Evolutionary conservation across 2,797 vertebrate species (phyloP), one percentile per base, ranked within the genome.

Genomic region (Lycodopsis pacificus): DNA sequence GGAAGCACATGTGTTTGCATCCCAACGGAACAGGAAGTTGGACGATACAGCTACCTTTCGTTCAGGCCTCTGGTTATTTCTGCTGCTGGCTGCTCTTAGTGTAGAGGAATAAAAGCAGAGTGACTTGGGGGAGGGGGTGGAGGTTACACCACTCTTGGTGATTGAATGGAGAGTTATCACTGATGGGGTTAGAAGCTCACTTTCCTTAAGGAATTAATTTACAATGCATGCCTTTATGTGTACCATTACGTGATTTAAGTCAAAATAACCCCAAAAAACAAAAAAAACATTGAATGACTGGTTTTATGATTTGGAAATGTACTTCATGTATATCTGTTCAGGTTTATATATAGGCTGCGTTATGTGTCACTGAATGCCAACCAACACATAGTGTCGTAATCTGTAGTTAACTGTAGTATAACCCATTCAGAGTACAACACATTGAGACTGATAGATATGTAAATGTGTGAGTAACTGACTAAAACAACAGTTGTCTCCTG

Each of bases 391-490:
- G 36, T 53, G 64, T 27, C 53, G 48, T 72, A 42, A 51, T 5
- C 32, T 67, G n/a, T 32, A 32, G 54, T 63, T 66, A n/a, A 40
- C 44, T 71, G 20, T 40, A 46, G 40, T 64, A 42, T 53, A 57
- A 76, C 15, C 53, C 57, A 62, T 56, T 82, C 62, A 85, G 25
- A 80, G 49, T 13, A 40, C 46, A 78, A 22, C 65, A 71, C 63
- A 66, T 7, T 73, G 54, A 84, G 53, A 79, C 7, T 64, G 71
- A 77, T 68, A 88, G 78, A 88, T 79, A 83, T 22, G 57, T 85
- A 73, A 84, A 86, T 6, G 65, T 46, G 42, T 81, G 79, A 88
- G 68, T 91, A 77, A 89, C 59, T 59, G 36, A 63, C 61, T 49
- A 79, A 70, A 80, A 65, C 48, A 51, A 38, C 51, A 62, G 6